Evolutionary conservation across 2,888 invertebrate species (phyloP).

Genomic region (Megalurothrips usitatus): DNA sequence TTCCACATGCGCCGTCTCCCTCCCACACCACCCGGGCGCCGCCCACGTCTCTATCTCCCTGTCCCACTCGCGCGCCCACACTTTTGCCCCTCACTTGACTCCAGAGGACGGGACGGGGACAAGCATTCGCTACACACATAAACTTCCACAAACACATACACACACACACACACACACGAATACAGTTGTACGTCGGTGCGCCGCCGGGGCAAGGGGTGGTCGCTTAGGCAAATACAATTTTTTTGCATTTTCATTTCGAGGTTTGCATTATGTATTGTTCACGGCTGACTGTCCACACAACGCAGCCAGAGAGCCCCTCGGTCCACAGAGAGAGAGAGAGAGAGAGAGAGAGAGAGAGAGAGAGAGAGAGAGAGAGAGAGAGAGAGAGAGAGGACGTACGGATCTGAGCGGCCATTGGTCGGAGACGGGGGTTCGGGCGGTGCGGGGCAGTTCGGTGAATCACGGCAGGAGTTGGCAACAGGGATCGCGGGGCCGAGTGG

Average conservation of each 20-base stretch:
- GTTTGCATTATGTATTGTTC: constrained; percentile 25
- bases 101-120: background rate
- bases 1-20: no score
- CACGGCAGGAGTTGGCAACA: no score
- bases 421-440: no score
- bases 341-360: background rate
- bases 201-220: background rate
- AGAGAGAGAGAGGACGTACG: background rate
- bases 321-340: background rate
- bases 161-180: background rate
- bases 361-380: background rate
- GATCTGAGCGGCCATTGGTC: no score
- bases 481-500: no score
- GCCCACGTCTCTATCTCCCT: background rate
- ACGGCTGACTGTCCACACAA: constrained; percentile 11
- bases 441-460: no score
- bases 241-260: constrained; percentile 18
- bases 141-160: background rate
- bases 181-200: background rate
- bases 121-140: background rate
- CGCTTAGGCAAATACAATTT: constrained; percentile 17
- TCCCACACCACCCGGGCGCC: background rate
- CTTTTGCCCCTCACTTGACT: background rate
- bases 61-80: background rate
- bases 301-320: no score